Conservation (phyloP, 2,888 invertebrate genomes). For the Caenorhabditis sp. region DNA sequence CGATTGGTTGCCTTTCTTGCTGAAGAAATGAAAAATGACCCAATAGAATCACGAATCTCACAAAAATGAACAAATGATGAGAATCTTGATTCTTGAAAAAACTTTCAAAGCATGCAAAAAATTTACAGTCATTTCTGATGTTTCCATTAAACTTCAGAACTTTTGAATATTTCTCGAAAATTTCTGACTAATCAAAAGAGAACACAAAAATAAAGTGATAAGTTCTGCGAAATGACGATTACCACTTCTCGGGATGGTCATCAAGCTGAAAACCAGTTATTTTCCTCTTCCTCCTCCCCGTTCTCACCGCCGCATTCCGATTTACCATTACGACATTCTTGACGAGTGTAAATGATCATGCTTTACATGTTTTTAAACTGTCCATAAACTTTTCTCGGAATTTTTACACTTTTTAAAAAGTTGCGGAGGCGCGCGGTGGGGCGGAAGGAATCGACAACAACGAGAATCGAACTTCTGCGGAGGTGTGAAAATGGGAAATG, state of each 20-base stretch:
- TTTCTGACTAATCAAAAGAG: no score
- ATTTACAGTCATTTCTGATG: background rate
- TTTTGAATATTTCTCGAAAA: no score
- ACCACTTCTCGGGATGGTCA: constrained; percentile 8
- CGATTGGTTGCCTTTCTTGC: no score
- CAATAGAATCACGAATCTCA: no score
- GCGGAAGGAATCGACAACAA: background rate
- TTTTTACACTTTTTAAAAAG: constrained; percentile 38
- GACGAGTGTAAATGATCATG: constrained; percentile 12
- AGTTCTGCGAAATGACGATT: no score
- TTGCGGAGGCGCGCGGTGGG: background rate
- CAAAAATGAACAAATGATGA: background rate
- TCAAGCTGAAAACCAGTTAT: constrained; percentile 6
- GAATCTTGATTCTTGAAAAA: background rate
- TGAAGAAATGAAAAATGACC: no score
- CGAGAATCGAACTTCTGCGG: background rate
- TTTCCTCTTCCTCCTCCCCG: background rate
- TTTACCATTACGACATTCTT: constrained; percentile 22
- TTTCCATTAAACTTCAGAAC: no score
- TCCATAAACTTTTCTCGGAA: constrained; percentile 7
- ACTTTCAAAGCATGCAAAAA: background rate
- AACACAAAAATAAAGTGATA: no score
- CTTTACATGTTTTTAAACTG: constrained; percentile 13
- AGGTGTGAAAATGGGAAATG: background rate
- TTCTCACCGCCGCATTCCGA: constrained; percentile 4